These are phyloP conservation scores for Brachystomella parvula DNA, from an alignment of 1,140 invertebrate genomes.

Conservation along the genomic window DNA sequence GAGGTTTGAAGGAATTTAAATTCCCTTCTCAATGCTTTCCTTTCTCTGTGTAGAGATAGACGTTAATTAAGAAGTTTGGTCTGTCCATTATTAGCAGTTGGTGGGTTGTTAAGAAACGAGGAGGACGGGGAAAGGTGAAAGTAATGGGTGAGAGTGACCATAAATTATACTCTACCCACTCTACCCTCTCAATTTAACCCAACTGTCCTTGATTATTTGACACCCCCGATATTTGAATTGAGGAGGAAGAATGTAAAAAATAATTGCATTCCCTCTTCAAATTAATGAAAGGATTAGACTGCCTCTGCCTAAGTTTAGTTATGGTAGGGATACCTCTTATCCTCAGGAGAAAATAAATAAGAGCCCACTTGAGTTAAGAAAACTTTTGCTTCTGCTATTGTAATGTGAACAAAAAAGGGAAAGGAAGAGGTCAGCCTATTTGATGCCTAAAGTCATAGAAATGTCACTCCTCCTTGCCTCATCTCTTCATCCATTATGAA, in stretches of 20 bases:
- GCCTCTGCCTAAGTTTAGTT: neutral
- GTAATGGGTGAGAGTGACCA: neutral
- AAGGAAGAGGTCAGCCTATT: neutral
- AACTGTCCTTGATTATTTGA: too few species aligned
- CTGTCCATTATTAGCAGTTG: neutral
- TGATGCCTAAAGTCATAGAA: neutral
- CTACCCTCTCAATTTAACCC: too few species aligned
- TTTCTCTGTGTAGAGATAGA: too few species aligned
- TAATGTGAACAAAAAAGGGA: neutral
- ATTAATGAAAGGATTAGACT: neutral
- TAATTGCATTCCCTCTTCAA: too few species aligned
- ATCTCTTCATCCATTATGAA: conserved; percentile 4
- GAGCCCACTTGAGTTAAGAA: conserved; percentile 1
- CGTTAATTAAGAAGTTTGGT: neutral
- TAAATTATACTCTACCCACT: too few species aligned
- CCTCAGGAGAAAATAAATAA: neutral
- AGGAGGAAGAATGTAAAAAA: too few species aligned
- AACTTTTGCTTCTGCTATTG: neutral
- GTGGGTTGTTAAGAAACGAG: neutral
- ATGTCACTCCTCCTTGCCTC: neutral
- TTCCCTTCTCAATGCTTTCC: neutral
- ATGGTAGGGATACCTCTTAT: neutral
- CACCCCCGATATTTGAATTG: too few species aligned
- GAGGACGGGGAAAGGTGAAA: neutral
- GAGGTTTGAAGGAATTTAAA: neutral